Evolutionary conservation across 1,140 invertebrate species (phyloP).

Genomic region (roundworm (Caenorhabditis elegans)): WBcel235 BX284602.5:3287501-3288000

Average conservation of each 20-base stretch:
- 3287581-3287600: not conserved
- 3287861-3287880: not conserved
- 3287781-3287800: no score
- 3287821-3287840: no score
- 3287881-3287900: not conserved
- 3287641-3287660: not conserved
- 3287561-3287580: not conserved
- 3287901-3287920: not conserved
- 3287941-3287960: not conserved
- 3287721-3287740: not conserved
- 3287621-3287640: not conserved
- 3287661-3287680: not conserved
- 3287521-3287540: constrained; percentile 16
- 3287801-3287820: no score
- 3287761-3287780: no score
- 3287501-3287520: not conserved
- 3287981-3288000: not conserved
- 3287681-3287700: not conserved
- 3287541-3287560: no score
- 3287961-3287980: not conserved
- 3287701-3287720: not conserved
- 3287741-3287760: no score
- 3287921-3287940: not conserved
- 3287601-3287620: not conserved
- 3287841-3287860: no score